A percentile compares a stretch with the other conserved stretches of the same genome.
Evolutionary conservation across 2,797 vertebrate species (phyloP).

Genomic region (Lacerta viridis): DNA sequence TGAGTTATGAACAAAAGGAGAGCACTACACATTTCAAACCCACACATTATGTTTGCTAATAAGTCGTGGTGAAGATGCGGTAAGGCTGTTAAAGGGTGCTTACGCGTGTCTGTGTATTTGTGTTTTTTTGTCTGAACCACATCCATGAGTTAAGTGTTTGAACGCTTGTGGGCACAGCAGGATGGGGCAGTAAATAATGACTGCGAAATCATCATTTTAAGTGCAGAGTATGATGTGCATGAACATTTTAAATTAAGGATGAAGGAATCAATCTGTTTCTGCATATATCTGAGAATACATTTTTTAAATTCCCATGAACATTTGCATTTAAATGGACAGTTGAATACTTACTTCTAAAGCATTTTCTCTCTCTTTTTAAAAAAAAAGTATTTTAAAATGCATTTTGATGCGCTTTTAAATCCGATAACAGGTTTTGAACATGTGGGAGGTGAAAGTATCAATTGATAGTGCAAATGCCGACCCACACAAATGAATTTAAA

Average conservation of each 20-base stretch:
- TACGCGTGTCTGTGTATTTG: neutral
- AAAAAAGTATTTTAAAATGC: too few relatives aligned
- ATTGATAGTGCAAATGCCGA: too few relatives aligned
- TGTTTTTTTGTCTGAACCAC: neutral
- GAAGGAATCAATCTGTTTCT: too few relatives aligned
- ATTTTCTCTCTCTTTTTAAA: too few relatives aligned
- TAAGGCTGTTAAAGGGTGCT: neutral
- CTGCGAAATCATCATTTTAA: slow-evolving; percentile 11
- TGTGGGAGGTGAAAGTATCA: too few relatives aligned
- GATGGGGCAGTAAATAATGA: neutral
- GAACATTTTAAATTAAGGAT: neutral
- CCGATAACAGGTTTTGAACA: too few relatives aligned
- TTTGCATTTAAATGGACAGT: neutral
- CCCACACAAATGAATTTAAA: too few relatives aligned
- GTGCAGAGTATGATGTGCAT: too few relatives aligned
- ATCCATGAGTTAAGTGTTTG: neutral
- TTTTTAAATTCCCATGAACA: neutral
- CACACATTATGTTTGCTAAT: neutral
- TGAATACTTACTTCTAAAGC: too few relatives aligned
- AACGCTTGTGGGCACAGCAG: neutral
- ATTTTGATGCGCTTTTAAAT: too few relatives aligned
- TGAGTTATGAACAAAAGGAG: neutral
- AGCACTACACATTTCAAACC: neutral
- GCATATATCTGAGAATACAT: neutral
- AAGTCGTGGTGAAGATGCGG: neutral